Base-by-base conservation (phyloP, 2,888 invertebrate genomes). In the Leucozona laternaria region DNA sequence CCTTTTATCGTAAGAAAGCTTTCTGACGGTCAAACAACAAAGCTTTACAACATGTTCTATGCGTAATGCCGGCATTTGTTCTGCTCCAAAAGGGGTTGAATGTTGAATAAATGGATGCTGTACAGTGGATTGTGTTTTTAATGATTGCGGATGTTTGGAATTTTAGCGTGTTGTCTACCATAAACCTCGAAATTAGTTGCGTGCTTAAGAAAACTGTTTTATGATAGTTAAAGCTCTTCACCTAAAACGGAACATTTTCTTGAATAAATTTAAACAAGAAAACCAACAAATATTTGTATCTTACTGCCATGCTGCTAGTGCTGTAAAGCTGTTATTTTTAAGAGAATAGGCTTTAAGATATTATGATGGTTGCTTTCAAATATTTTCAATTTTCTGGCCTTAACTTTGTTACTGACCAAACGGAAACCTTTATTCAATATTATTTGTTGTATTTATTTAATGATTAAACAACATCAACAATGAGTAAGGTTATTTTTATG, bases 1-100 rank as follows among this genome's bases (percentile, higher is more conserved):
- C 50, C 43, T 66, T 31, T 58, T 80, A 85, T 77, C 85, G 85
- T 73, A 68, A 22, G 37, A 80, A 77, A 84, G 84, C 84, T 84
- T 45, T 66, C 13, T 10, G n/a, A 3, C n/a, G 31, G 11, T 57
- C 7, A 4, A 40, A 25, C 58, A n/a, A 3, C 7, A 37, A 64
- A 72, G 85, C 80, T 80, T 62, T 77, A 25, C 60, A 78, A 85
- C 77, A 40, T 77, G 80, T 85, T 77, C 34, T 66, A 68, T 34
- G 66, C 48, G 66, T 22, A 48, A 43, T 11, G 22, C 43, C 48
- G 40, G 48, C 31, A 73, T 20, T 17, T 43, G 1, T 50, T 10
- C 34, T 34, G 22, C 50, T 20, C 7, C n/a, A n/a, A 11, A 10
- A 40, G 66, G 45, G 64, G 62, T 40, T 31, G 20, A 10, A 45